These are phyloP conservation scores for Onthophagus taurus DNA, from an alignment of 1,140 invertebrate species.

Conservation along the genomic window DNA sequence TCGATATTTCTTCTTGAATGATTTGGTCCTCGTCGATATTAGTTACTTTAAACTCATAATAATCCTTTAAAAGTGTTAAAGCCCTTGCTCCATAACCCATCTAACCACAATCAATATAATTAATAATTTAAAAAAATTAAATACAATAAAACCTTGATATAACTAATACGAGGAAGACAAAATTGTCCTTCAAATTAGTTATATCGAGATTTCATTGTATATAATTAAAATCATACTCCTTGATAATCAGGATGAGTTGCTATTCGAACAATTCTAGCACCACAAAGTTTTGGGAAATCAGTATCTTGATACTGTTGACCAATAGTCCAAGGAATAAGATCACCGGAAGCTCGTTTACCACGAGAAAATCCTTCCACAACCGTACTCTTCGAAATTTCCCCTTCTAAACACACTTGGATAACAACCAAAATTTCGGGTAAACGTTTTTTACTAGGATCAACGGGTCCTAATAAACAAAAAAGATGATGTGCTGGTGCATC, in stretches of 20 bases:
- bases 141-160: too few relatives aligned
- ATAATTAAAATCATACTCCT: slow-evolving; percentile 45
- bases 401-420: slow-evolving; percentile 92
- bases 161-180: slow-evolving; percentile 1
- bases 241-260: slow-evolving; percentile 98
- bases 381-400: slow-evolving; percentile 76
- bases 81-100: slow-evolving; percentile 94
- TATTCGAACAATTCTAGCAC: slow-evolving; percentile 88
- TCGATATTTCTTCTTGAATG: slow-evolving; percentile 41
- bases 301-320: slow-evolving; percentile 92
- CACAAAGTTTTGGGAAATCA: slow-evolving; percentile 85
- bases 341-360: slow-evolving; percentile 86
- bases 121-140: too few relatives aligned
- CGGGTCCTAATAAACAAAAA: slow-evolving; percentile 88
- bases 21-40: slow-evolving; percentile 52
- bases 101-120: slow-evolving; percentile 41
- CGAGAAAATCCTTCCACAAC: slow-evolving; percentile 69
- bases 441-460: slow-evolving; percentile 55
- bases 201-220: slow-evolving; percentile 1
- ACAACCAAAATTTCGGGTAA: slow-evolving; percentile 89
- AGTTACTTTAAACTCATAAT: slow-evolving; percentile 78
- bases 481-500: slow-evolving; percentile 98
- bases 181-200: neutral
- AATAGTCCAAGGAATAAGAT: slow-evolving; percentile 97
- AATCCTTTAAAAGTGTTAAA: slow-evolving; percentile 72